Conservation (phyloP, 2,797 vertebrate species). For the Sphaeramia orbicularis region DNA sequence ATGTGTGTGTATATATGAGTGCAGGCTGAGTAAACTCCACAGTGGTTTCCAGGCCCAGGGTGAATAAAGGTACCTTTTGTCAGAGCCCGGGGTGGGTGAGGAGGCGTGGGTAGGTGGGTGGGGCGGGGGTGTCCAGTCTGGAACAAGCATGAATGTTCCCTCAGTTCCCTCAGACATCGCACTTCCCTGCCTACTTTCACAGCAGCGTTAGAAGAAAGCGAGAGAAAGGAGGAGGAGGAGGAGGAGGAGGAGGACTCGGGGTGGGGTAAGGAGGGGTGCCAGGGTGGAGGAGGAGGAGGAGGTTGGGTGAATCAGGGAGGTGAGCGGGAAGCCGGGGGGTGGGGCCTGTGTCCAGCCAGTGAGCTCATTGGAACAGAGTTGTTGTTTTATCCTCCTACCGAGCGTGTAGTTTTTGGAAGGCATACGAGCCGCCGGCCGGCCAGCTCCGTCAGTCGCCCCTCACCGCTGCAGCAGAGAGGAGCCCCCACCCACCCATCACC, state of each 20-base stretch:
- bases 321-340: conserved; percentile 89
- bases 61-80: conserved; percentile 98
- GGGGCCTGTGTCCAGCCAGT: conserved; percentile 92
- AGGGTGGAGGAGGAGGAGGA: conserved; percentile 67
- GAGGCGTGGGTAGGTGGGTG: conserved; percentile 70
- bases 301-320: conserved; percentile 71
- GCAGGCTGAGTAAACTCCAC: conserved; percentile 76
- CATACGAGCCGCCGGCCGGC: conserved; percentile 83
- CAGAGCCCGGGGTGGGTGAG: conserved; percentile 68
- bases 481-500: conserved; percentile 13
- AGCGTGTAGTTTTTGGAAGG: conserved; percentile 92
- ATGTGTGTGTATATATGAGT: conserved; percentile 49
- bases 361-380: conserved; percentile 97
- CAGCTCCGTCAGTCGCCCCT: conserved; percentile 75
- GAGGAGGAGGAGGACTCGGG: conserved; percentile 56
- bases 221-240: conserved; percentile 47
- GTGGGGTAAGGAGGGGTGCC: conserved; percentile 73
- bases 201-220: conserved; percentile 71
- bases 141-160: conserved; percentile 91
- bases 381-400: conserved; percentile 83
- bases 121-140: conserved; percentile 84
- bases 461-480: conserved; percentile 66
- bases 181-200: conserved; percentile 86
- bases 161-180: conserved; percentile 90
- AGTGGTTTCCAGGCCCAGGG: conserved; percentile 75